These are phyloP conservation scores for Pavo muticus DNA, from an alignment of 2,113 vertebrate species.

Conservation along the genomic window DNA sequence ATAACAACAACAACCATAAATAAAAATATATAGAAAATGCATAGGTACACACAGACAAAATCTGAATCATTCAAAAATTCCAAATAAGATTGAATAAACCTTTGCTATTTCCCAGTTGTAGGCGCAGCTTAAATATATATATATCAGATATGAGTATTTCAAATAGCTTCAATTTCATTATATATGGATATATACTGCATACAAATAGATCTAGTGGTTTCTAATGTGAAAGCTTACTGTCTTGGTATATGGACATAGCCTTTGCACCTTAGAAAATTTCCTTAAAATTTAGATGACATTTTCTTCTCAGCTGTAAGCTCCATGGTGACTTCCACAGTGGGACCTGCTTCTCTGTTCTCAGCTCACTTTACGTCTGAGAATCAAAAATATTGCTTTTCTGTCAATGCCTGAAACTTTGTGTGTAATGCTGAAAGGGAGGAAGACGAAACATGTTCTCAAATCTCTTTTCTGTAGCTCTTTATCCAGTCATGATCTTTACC, in stretches of 20 bases:
- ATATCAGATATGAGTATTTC: not conserved
- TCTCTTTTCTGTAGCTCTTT: not conserved
- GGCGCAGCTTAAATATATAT: not conserved
- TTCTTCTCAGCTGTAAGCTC: not conserved
- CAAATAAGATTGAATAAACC: not conserved
- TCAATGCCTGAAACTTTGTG: not conserved
- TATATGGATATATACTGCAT: not conserved
- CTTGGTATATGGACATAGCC: not conserved
- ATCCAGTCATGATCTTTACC: not conserved
- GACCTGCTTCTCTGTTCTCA: not conserved
- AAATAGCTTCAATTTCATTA: not conserved
- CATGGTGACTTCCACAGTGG: not conserved
- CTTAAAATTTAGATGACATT: not conserved
- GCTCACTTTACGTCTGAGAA: not conserved
- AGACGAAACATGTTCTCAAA: not conserved
- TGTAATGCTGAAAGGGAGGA: not conserved
- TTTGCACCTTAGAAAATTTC: not conserved
- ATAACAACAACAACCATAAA: not conserved
- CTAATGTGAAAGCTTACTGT: not conserved
- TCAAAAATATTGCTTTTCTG: not conserved
- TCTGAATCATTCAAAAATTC: not conserved
- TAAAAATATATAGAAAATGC: not conserved
- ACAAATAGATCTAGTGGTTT: not conserved
- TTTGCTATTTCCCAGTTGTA: not conserved
- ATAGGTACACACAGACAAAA: not conserved